phyloP scores from a whole-genome alignment of 2,888 invertebrate genomes.

The Calameuta pallipes region DNA sequence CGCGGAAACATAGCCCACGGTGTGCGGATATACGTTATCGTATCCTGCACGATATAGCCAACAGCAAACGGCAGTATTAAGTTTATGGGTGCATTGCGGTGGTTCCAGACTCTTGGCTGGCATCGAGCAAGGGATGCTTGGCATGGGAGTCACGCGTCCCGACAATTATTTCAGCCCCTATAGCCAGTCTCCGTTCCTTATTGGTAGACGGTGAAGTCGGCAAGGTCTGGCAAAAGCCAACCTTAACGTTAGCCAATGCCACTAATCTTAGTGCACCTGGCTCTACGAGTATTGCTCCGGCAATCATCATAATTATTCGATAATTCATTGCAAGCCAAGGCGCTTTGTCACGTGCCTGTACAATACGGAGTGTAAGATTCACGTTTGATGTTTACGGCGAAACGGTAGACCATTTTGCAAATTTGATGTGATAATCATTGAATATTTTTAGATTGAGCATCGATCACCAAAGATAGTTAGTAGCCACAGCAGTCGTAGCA shows the following conservation, averaged over 20 bases:
- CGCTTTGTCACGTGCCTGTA: not conserved
- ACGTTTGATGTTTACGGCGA: no score
- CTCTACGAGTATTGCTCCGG: conserved; percentile 35
- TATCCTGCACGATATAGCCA: conserved; percentile 32
- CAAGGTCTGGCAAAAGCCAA: conserved; percentile 29
- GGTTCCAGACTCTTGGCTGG: conserved; percentile 49
- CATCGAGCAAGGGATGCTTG: conserved; percentile 48
- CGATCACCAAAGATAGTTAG: no score
- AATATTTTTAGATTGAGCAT: no score
- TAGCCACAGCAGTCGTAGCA: no score
- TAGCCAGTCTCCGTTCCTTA: conserved; percentile 36
- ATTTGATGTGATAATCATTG: no score
- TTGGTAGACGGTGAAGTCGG: conserved; percentile 38
- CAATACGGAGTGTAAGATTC: not conserved
- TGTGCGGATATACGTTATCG: conserved; percentile 42
- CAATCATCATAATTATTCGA: conserved; percentile 47
- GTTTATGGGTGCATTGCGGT: conserved; percentile 62
- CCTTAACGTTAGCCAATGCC: conserved; percentile 36
- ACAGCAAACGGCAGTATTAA: conserved; percentile 48
- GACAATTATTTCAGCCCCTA: conserved; percentile 60
- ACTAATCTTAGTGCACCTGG: conserved; percentile 53
- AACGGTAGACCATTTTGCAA: no score
- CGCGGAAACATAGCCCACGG: conserved; percentile 29
- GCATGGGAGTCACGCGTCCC: conserved; percentile 60
- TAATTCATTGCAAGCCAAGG: conserved; percentile 24